Conservation (phyloP, 2,113 vertebrate species). For the Chionodraco myersi region DNA sequence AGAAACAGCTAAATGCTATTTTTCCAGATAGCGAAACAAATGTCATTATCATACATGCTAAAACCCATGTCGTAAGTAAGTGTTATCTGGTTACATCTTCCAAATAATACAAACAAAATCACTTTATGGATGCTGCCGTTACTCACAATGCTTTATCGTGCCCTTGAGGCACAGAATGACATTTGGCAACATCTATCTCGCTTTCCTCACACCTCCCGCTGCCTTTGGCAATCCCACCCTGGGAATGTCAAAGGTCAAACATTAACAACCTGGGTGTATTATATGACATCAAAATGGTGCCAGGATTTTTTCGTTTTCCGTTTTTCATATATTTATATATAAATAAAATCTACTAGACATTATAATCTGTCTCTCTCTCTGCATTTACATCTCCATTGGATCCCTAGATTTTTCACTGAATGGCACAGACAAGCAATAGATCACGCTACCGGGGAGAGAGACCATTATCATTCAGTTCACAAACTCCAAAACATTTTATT, state of each 20-base stretch:
- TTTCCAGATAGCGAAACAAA: slow-evolving; percentile 68
- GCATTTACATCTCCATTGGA: slow-evolving; percentile 42
- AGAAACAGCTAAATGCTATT: slow-evolving; percentile 79
- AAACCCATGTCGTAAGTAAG: slow-evolving; percentile 65
- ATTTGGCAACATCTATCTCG: slow-evolving; percentile 70
- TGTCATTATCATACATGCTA: slow-evolving; percentile 68
- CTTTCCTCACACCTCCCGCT: slow-evolving; percentile 47
- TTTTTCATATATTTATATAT: slow-evolving; percentile 54
- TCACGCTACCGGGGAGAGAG: slow-evolving; percentile 69
- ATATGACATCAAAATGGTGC: slow-evolving; percentile 82
- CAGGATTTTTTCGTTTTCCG: slow-evolving; percentile 47
- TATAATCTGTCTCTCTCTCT: slow-evolving; percentile 49
- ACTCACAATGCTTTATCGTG: slow-evolving; percentile 66
- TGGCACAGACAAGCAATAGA: slow-evolving; percentile 60
- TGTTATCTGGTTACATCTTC: slow-evolving; percentile 70
- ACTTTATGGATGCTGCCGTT: slow-evolving; percentile 70
- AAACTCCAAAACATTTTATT: slow-evolving; percentile 84
- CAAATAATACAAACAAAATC: slow-evolving; percentile 73
- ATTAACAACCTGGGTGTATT: slow-evolving; percentile 80
- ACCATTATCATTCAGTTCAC: slow-evolving; percentile 79
- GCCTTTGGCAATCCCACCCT: slow-evolving; percentile 58
- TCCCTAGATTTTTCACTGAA: slow-evolving; percentile 43
- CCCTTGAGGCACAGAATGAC: slow-evolving; percentile 74
- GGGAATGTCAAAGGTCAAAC: slow-evolving; percentile 79
- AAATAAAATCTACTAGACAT: slow-evolving; percentile 66